Evolutionary conservation across 1,140 invertebrate genomes (phyloP), one percentile per base, ranked within the genome.

Genomic region (Calosoma granatense): DNA sequence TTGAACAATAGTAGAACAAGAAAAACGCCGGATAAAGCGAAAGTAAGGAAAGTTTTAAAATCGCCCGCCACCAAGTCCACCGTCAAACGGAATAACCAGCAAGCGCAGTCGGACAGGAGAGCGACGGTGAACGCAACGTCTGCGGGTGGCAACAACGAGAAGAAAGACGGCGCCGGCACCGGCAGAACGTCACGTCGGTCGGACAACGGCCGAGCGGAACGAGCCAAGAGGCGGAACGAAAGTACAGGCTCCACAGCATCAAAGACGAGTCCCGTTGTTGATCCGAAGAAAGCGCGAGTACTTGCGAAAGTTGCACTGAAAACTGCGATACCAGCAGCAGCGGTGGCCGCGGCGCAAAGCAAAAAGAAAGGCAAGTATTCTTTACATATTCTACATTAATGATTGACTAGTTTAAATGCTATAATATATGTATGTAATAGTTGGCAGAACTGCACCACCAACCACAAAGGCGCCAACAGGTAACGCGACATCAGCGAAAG

Each of bases 221-320:
- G 57, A 22, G 51, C 58, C 22, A 61, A 62, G 51, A 51, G 58
- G 55, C 51, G 62, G 17, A 54, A 56, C 22, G 61, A 56, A 12
- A n/a, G 14, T 30, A 47, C 41, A n/a, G 65, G 59, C 58, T 60
- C 56, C 22, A 57, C 51, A 9, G 1, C 21, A 11, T 55, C 53
- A 17, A 60, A 63, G 51, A 56, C 60, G 1, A 65, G 61, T 60
- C 63, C 70, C 1, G 61, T 67, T 1, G 65, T 71, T 19, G 68
- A 72, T 59, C 64, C 67, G 57, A 72, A 72, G 58, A 72, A 72
- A 59, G 70, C 70, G 0, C 66, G 64, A 39, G 65, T 68, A 12
- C 59, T 70, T 22, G 71, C 69, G 0, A 71, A 70, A 61, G 67
- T 70, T 52, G 68, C 67, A 6, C 65, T 61, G 57, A 67, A 68